These are phyloP conservation scores for Steatornis caripensis DNA, from an alignment of 2,113 vertebrate genomes.

Conservation along the genomic window DNA sequence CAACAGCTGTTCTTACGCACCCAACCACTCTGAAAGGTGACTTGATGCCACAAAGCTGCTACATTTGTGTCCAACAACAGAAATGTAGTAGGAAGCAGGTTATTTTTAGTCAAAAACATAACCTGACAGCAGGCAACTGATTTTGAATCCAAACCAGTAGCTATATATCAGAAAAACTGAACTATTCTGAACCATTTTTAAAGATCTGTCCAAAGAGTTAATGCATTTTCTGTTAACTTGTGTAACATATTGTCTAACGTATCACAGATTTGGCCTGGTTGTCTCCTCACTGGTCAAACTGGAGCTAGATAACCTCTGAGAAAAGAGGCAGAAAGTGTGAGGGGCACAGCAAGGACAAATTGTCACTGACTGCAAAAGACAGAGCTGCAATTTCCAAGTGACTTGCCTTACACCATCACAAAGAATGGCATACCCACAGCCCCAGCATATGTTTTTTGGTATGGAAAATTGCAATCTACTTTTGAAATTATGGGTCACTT, in stretches of 20 bases:
- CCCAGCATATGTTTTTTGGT: neutral
- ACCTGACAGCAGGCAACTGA: neutral
- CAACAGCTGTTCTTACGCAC: neutral
- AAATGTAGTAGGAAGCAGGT: neutral
- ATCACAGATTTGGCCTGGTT: neutral
- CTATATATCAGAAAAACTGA: neutral
- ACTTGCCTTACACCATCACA: neutral
- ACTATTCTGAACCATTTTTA: neutral
- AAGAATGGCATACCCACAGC: neutral
- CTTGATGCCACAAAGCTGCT: neutral
- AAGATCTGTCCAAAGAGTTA: neutral
- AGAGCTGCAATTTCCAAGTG: neutral
- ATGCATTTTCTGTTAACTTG: neutral
- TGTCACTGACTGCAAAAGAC: neutral
- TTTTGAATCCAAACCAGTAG: neutral
- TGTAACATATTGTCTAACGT: neutral
- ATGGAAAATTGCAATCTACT: neutral
- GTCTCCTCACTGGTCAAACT: neutral
- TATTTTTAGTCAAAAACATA: neutral
- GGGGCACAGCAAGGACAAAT: neutral
- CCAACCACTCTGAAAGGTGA: neutral
- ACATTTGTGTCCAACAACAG: neutral
- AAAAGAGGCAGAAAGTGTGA: neutral
- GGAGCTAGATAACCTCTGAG: neutral
- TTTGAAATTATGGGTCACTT: neutral